phyloP scores from a whole-genome alignment of 2,888 invertebrate genomes.

The Hoplodrina blanda region DNA sequence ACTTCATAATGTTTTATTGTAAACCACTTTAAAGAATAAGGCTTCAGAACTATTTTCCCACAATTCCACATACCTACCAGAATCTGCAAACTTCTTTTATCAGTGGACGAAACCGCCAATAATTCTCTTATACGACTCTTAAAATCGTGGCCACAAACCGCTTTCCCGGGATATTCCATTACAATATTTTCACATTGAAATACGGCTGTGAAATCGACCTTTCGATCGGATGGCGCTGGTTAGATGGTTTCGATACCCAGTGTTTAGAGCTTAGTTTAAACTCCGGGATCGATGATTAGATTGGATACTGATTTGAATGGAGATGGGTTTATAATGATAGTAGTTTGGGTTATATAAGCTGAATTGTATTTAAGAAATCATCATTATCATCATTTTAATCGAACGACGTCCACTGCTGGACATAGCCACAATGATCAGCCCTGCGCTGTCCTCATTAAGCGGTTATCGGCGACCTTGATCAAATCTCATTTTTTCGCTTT shows the following conservation, averaged over 20 bases:
- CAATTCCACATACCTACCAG: slow-evolving; percentile 23
- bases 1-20: too few species aligned
- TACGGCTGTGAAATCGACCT: slow-evolving; percentile 66
- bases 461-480: too few species aligned
- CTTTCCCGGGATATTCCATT: slow-evolving; percentile 72
- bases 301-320: background rate
- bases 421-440: too few species aligned
- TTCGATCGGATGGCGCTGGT: slow-evolving; percentile 58
- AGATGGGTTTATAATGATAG: slow-evolving; percentile 12
- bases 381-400: too few species aligned
- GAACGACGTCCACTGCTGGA: too few species aligned
- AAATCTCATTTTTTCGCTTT: too few species aligned
- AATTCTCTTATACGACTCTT: slow-evolving; percentile 76
- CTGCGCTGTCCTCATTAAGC: too few species aligned
- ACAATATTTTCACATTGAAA: slow-evolving; percentile 79
- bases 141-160: slow-evolving; percentile 72
- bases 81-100: slow-evolving; percentile 64
- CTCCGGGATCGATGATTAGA: background rate
- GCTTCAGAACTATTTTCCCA: background rate
- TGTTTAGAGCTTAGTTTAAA: slow-evolving; percentile 41
- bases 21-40: slow-evolving; percentile 8
- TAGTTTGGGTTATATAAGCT: slow-evolving; percentile 11
- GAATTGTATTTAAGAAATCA: too few species aligned
- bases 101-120: slow-evolving; percentile 68
- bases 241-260: slow-evolving; percentile 29